These are phyloP conservation scores for Agrotis segetum DNA, from an alignment of 2,888 invertebrate genomes.

Conservation along the genomic window DNA sequence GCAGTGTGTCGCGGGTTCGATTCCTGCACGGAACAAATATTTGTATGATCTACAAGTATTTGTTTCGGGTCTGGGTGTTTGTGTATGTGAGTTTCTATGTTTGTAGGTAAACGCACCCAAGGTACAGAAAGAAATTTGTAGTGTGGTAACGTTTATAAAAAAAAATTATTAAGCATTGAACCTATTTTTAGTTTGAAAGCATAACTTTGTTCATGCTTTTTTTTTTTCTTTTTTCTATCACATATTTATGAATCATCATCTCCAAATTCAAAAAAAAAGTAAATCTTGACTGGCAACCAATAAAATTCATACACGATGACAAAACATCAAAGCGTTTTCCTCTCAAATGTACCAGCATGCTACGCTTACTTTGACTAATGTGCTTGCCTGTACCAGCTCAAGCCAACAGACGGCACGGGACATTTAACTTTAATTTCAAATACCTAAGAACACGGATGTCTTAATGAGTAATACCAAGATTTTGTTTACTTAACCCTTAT, in stretches of 20 bases:
- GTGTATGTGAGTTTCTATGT: no score
- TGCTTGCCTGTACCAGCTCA: slow-evolving; percentile 46
- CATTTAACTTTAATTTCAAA: slow-evolving; percentile 73
- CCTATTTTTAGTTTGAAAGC: no score
- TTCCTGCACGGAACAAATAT: no score
- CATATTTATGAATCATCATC: slow-evolving; percentile 20
- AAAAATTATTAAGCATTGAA: no score
- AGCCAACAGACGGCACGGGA: slow-evolving; percentile 68
- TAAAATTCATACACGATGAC: slow-evolving; percentile 50
- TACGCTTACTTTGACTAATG: slow-evolving; percentile 75
- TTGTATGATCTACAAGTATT: no score
- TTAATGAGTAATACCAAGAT: slow-evolving; percentile 66
- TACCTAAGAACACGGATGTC: slow-evolving; percentile 66
- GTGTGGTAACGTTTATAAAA: no score
- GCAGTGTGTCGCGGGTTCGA: no score
- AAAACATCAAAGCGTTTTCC: slow-evolving; percentile 64
- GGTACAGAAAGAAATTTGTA: no score
- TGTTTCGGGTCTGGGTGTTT: no score
- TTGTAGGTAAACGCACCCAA: no score
- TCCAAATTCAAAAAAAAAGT: neutral
- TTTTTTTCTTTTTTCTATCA: neutral
- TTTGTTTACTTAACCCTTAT: slow-evolving; percentile 40
- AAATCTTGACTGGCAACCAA: slow-evolving; percentile 14
- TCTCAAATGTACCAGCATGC: slow-evolving; percentile 63
- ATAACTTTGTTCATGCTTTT: neutral